Evolutionary conservation across 2,888 invertebrate species (phyloP), one percentile per base, ranked within the genome.

Genomic region (Leptopterna dolabrata): DNA sequence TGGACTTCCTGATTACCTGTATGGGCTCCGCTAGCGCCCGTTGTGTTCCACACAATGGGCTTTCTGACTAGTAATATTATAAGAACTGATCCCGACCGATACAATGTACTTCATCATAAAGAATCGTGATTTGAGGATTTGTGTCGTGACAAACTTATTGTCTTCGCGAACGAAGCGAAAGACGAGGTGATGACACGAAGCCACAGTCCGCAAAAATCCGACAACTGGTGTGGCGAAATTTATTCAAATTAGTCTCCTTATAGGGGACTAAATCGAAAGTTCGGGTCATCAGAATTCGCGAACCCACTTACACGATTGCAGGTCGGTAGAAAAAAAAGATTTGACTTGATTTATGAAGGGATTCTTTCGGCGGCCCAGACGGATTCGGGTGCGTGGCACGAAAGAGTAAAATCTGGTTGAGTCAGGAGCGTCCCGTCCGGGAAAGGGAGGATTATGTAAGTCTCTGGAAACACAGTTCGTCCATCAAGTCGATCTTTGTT

Each of bases 291-390:
- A 4, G n/a, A 41, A 76, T 76, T 41, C 73, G 73, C 36, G 41
- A 41, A 76, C 36, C 73, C 36, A 41, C 73, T 30, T 76, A 71
- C 16, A 71, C 71, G 14, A 27, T 71, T 76, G n/a, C 41, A 41
- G 73, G 73, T 76, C 73, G 73, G n/a, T n/a, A n/a, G n/a, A n/a
- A 76, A 19, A 76, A 41, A 41, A 41, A 76, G 36, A 73, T 13
- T 19, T 36, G 73, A 76, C 36, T 76, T 76, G 73, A 76, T 76
- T 76, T 30, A 76, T 76, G 73, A 76, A 41, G 41, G 36, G 73
- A 76, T 76, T 76, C 73, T 41, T 19, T 24, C 7, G 71, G 27
- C 27, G 71, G 27, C n/a, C 30, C 16, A 29, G 73, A 19, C 30
- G 36, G 73, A 41, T 16, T 76, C 3, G 73, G 41, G 73, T 19